Percentiles rank a stretch among this genome's conserved stretches.
These are phyloP conservation scores for Pardosa pseudoannulata DNA, from an alignment of 2,888 invertebrate species.

Conservation along the genomic window DNA sequence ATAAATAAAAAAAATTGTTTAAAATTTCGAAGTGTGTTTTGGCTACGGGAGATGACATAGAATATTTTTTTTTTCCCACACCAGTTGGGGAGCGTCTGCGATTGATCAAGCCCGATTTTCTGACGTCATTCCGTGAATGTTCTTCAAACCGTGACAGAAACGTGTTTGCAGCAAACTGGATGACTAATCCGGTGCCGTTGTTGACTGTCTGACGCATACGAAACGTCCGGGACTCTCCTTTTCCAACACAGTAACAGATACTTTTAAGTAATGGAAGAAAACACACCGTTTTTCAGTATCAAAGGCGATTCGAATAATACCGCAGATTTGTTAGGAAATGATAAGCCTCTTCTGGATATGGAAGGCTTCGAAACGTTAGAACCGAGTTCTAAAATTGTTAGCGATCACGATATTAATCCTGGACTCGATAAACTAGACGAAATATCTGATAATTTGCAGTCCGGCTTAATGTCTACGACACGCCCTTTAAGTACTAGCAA, in stretches of 20 bases:
- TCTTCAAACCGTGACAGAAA: slow-evolving; percentile 70
- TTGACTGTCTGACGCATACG: slow-evolving; percentile 21
- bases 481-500: slow-evolving; percentile 65
- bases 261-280: slow-evolving; percentile 51
- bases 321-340: slow-evolving; percentile 43
- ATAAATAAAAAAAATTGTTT: too few species aligned
- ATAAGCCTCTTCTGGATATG: slow-evolving; percentile 58
- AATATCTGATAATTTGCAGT: slow-evolving; percentile 36
- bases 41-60: slow-evolving; percentile 36
- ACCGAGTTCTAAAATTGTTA: slow-evolving; percentile 25
- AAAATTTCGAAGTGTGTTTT: not conserved
- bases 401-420: slow-evolving; percentile 26
- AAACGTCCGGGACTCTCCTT: not conserved
- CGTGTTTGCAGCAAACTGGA: slow-evolving; percentile 65
- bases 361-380: slow-evolving; percentile 62
- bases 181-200: slow-evolving; percentile 59
- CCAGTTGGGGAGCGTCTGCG: slow-evolving; percentile 27
- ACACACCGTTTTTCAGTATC: slow-evolving; percentile 38
- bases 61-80: slow-evolving; percentile 39
- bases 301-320: slow-evolving; percentile 46
- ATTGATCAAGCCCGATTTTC: slow-evolving; percentile 62
- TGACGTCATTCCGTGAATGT: slow-evolving; percentile 59
- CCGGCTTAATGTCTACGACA: slow-evolving; percentile 62
- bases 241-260: not conserved
- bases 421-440: slow-evolving; percentile 27